A percentile compares a stretch with the other conserved stretches of the same genome.
These are phyloP conservation scores for Epinotia brunnichana DNA, from an alignment of 2,888 invertebrate species.

Conservation along the genomic window DNA sequence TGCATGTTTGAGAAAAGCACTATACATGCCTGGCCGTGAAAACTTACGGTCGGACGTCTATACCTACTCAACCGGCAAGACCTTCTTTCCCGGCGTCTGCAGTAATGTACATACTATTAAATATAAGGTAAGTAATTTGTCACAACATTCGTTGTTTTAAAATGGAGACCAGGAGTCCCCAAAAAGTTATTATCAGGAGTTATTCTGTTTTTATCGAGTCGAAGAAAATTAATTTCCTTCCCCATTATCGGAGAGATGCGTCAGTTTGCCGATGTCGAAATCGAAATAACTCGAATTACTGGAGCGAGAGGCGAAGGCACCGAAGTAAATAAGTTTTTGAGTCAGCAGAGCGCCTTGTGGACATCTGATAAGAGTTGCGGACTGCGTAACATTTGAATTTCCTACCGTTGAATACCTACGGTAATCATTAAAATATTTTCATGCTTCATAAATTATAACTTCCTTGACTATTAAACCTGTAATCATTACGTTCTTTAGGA, in stretches of 20 bases:
- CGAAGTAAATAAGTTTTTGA: slow-evolving; percentile 59
- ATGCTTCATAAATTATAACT: slow-evolving; percentile 41
- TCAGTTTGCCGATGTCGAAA: slow-evolving; percentile 35
- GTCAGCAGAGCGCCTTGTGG: slow-evolving; percentile 51
- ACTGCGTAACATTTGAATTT: slow-evolving; percentile 52
- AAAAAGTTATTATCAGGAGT: slow-evolving; percentile 8
- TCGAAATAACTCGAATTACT: slow-evolving; percentile 50
- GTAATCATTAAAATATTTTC: slow-evolving; percentile 38
- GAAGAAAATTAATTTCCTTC: slow-evolving; percentile 54
- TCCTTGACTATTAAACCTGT: slow-evolving; percentile 38
- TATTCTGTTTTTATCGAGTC: slow-evolving; percentile 48
- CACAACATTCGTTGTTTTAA: slow-evolving; percentile 4
- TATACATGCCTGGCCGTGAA: too few relatives aligned
- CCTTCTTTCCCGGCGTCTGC: too few relatives aligned
- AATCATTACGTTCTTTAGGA: slow-evolving; percentile 33
- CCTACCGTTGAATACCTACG: slow-evolving; percentile 31
- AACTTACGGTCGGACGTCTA: too few relatives aligned
- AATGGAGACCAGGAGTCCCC: background rate
- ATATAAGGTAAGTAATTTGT: background rate
- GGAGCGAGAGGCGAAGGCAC: slow-evolving; percentile 47
- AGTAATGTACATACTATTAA: too few relatives aligned
- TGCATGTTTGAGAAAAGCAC: too few relatives aligned
- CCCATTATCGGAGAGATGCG: slow-evolving; percentile 40
- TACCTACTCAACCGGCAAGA: too few relatives aligned
- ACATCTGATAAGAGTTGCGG: slow-evolving; percentile 62